A percentile compares a stretch with the other conserved stretches of the same genome.
phyloP scores from a whole-genome alignment of 2,888 invertebrate genomes.

The Teleiodes luculella region DNA sequence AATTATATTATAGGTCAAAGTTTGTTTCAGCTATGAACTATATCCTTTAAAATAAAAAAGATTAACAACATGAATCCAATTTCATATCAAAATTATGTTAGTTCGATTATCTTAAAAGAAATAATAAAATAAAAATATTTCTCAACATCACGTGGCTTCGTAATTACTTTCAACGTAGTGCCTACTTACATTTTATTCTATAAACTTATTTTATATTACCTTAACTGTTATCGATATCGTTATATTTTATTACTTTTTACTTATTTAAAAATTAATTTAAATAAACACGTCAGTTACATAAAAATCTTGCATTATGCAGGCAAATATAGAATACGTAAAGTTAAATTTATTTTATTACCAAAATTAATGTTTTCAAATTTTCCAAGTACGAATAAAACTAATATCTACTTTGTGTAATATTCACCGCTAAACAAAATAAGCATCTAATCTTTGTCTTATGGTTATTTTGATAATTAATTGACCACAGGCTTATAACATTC shows the following conservation, averaged over 20 bases:
- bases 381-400: too few relatives aligned
- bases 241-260: slow-evolving; percentile 7
- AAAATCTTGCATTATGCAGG: neutral
- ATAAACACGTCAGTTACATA: neutral
- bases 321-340: too few relatives aligned
- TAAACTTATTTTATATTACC: slow-evolving; percentile 4
- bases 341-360: too few relatives aligned
- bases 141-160: slow-evolving; percentile 1
- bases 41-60: neutral
- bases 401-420: too few relatives aligned
- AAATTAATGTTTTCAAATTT: too few relatives aligned
- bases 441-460: too few relatives aligned
- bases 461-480: too few relatives aligned
- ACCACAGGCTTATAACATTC: too few relatives aligned
- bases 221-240: slow-evolving; percentile 2
- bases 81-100: slow-evolving; percentile 9
- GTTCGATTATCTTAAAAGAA: slow-evolving; percentile 5
- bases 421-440: too few relatives aligned
- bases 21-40: too few relatives aligned
- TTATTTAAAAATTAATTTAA: neutral
- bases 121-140: slow-evolving; percentile 10
- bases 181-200: neutral
- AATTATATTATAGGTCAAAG: too few relatives aligned
- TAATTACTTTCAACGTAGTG: slow-evolving; percentile 9
- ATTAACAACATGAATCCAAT: neutral